Conservation (phyloP, 2,113 vertebrate species). For the Vulpes lagopus region DNA sequence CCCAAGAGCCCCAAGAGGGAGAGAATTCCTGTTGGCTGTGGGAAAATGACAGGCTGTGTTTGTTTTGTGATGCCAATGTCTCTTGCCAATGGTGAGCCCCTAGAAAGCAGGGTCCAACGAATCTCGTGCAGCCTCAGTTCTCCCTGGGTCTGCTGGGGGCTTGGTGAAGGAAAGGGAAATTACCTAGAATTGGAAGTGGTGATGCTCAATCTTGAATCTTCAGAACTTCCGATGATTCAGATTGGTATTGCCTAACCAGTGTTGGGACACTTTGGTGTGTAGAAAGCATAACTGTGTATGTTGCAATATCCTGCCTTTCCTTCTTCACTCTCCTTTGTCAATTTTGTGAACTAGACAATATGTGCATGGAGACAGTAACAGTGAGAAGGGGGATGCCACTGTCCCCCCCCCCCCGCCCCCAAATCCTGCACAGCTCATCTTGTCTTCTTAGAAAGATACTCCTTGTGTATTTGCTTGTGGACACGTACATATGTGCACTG, state of each 20-base stretch:
- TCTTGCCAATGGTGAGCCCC: not conserved
- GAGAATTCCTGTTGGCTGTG: not conserved
- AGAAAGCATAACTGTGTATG: constrained; percentile 51
- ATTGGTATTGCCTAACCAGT: not conserved
- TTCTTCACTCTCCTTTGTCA: not conserved
- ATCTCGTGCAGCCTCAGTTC: not conserved
- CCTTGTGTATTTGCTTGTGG: not conserved
- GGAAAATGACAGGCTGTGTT: not conserved
- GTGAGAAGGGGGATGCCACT: not conserved
- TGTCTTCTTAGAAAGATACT: not conserved
- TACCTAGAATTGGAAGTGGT: not conserved
- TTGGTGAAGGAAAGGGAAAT: not conserved
- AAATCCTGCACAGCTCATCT: not conserved
- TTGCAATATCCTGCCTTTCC: constrained; percentile 8
- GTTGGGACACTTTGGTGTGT: constrained; percentile 49
- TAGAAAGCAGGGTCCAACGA: not conserved
- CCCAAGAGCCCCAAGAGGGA: not conserved
- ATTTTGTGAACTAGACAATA: not conserved
- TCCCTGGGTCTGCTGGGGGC: not conserved
- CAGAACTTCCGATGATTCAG: not conserved
- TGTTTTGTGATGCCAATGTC: not conserved
- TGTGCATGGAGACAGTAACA: not conserved
- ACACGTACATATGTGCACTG: not conserved
- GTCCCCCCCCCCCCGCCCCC: not conserved
- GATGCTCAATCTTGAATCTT: not conserved